Base-by-base conservation (phyloP, 2,113 vertebrate species). In the Trachemys scripta region DNA sequence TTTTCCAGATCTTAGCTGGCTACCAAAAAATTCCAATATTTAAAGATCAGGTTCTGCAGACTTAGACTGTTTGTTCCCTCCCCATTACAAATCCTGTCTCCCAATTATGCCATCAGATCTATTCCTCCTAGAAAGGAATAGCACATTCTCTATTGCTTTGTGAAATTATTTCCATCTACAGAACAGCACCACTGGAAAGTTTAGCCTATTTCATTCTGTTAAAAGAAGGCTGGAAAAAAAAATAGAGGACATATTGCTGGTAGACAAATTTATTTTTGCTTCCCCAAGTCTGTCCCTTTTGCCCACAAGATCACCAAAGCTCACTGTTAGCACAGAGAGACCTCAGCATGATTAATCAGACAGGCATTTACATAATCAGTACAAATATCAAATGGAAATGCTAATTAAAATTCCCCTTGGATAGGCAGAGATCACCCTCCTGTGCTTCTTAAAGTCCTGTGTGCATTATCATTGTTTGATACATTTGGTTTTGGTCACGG, bases 361-460 rank as follows among this genome's bases (percentile, higher is more conserved):
- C 81, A 80, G n/a, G 88, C 54, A 47, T 76, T 93, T 90, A 65
- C 54, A 79, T 54, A 75, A 78, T 1, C 16, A 14, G 85, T 16
- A 27, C 31, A 78, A 89, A 81, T 50, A 85, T 31, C 17, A 76
- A 76, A 84, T 54, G 59, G 49, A 69, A 89, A 88, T 22, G 47
- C 24, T 86, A 87, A 95, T 84, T 82, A 96, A 87, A 81, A 56
- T 84, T 76, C 65, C 76, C 49, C 91, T 83, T 95, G 92, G 92
- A 65, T 81, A 25, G 1, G 78, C 50, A 92, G 54, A 93, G 93
- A 38, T 56, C n/a, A 94, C 9, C 51, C 92, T 56, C 82, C 56
- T 75, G 5, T 47, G 76, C 49, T 42, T 82, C 85, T 90, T 86
- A 79, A 82, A 92, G 59, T 59, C 96, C 81, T 89, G 16, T 11